phyloP scores from a whole-genome alignment of 2,113 vertebrate species.

The Camelus dromedarius region DNA sequence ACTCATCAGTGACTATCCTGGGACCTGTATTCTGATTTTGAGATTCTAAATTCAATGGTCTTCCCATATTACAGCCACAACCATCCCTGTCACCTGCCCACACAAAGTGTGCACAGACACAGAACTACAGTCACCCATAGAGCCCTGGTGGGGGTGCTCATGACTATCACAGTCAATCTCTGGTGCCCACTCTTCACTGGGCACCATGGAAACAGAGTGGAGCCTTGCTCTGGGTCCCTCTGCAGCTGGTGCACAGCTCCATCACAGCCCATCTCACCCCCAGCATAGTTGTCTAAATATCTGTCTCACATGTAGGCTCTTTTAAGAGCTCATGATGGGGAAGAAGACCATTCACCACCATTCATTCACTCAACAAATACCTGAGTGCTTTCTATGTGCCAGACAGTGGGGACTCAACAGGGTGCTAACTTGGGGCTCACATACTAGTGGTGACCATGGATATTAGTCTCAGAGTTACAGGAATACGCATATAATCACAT shows the following conservation, averaged over 20 bases:
- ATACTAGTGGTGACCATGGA: background rate
- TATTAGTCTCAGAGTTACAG: background rate
- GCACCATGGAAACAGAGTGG: background rate
- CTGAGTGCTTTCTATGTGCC: background rate
- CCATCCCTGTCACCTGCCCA: background rate
- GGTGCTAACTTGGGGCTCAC: too few relatives aligned
- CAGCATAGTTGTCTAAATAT: background rate
- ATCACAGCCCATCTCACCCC: background rate
- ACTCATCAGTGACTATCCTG: background rate
- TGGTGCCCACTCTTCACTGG: background rate
- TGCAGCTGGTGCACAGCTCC: background rate
- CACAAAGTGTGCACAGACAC: background rate
- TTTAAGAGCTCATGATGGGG: background rate
- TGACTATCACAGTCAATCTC: too few relatives aligned
- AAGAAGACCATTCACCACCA: background rate
- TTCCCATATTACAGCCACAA: background rate
- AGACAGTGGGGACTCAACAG: background rate
- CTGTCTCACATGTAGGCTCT: background rate
- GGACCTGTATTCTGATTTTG: background rate
- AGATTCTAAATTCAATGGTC: background rate
- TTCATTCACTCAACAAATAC: background rate
- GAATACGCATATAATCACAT: background rate
- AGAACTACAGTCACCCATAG: fast-evolving
- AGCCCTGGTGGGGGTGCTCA: background rate
- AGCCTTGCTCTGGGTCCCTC: background rate